Base-by-base conservation (phyloP, 2,113 vertebrate genomes). In the Oreochromis tanganicae region DNA sequence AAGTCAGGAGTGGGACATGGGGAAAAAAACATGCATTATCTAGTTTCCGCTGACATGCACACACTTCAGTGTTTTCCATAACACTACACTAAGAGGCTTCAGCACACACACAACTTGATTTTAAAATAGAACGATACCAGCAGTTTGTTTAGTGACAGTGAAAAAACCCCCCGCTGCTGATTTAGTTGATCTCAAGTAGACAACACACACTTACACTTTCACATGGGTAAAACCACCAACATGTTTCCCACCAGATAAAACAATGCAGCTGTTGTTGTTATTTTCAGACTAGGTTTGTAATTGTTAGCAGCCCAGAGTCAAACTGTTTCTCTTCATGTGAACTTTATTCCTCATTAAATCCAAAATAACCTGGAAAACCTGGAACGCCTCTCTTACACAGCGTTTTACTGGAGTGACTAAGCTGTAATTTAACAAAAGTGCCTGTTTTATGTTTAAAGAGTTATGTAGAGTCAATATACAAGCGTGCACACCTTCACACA, bases 241-340 rank as follows among this genome's bases (percentile, higher is more conserved):
- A 73, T 80, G 68, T 90, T 87, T 92, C 79, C 82, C 68, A 83
- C 41, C 52, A 52, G 24, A 80, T 52, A 54, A 63, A 88, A 90
- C 88, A 92, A 90, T 80, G 57, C 63, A 11, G 63, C 46, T 48
- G 14, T 29, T 14, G 41, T 41, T 84, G 85, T 29, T 88, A 14
- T 56, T n/a, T 86, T 83, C 85, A 52, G 83, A 81, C 16, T 6
- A 57, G 29, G 75, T 56, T 86, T 80, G 43, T 88, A 80, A 87
- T 85, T 43, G 71, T 82, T 84, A 7, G 19, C 84, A 90, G 88
- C 48, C 68, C 6, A 66, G 79, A 7, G 43, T 34, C 41, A 48
- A 48, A 6, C 14, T 32, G 61, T 43, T 71, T 84, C 41, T 87
- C 55, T 21, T 50, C 12, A 56, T 52, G 19, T 63, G 14, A 84